phyloP scores from a whole-genome alignment of 1,140 invertebrate species.

The Sinella curviseta region DNA sequence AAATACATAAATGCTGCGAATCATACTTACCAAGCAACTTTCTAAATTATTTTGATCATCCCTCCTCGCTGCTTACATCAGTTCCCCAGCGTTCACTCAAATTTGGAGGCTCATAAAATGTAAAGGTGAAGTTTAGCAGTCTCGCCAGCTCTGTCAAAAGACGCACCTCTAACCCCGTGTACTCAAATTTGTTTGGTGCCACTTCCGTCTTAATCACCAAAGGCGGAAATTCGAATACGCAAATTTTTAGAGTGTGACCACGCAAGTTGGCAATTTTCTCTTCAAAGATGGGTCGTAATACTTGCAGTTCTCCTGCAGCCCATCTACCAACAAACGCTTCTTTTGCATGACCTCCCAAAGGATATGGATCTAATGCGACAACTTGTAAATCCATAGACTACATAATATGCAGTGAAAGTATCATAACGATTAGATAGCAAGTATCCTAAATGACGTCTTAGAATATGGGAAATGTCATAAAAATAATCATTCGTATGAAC shows the following conservation, averaged over 20 bases:
- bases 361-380: constrained; percentile 46
- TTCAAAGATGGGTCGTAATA: constrained; percentile 36
- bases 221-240: constrained; percentile 51
- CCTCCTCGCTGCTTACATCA: constrained; percentile 36
- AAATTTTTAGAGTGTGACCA: constrained; percentile 42
- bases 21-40: not conserved
- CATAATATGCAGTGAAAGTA: too few relatives aligned
- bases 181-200: constrained; percentile 19
- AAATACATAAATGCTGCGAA: too few relatives aligned
- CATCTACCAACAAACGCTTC: constrained; percentile 41
- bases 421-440: too few relatives aligned
- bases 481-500: too few relatives aligned
- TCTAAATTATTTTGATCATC: not conserved
- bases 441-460: too few relatives aligned
- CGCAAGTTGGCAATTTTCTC: constrained; percentile 46
- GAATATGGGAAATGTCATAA: too few relatives aligned
- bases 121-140: constrained; percentile 49
- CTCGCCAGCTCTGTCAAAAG: constrained; percentile 44
- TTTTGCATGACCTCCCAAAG: constrained; percentile 37
- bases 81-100: constrained; percentile 50
- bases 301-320: constrained; percentile 4
- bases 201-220: constrained; percentile 47
- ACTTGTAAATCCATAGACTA: too few relatives aligned
- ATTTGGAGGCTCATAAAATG: constrained; percentile 45
- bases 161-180: constrained; percentile 47